Conservation (phyloP, 2,113 vertebrate species). For the Fregata magnificens region DNA sequence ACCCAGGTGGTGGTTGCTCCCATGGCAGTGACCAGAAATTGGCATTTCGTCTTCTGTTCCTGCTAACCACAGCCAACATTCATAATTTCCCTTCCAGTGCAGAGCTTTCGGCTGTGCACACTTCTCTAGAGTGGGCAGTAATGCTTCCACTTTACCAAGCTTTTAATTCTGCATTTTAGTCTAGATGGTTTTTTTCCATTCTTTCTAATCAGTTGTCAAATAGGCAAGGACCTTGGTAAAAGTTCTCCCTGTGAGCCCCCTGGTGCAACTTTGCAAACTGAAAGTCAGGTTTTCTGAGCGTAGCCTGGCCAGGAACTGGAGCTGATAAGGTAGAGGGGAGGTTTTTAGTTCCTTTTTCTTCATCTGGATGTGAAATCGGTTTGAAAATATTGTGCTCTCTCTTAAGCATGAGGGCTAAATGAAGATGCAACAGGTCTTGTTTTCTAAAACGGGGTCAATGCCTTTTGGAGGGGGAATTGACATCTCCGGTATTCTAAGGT, state of each 20-base stretch:
- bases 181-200: neutral
- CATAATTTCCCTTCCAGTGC: neutral
- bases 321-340: neutral
- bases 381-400: neutral
- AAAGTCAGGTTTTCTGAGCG: neutral
- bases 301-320: neutral
- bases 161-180: neutral
- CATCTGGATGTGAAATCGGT: neutral
- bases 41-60: neutral
- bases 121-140: neutral
- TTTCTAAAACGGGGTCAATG: neutral
- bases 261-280: neutral
- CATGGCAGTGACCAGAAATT: neutral
- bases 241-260: neutral
- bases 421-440: neutral
- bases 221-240: neutral
- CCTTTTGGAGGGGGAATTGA: neutral
- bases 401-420: neutral
- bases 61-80: neutral
- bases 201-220: neutral
- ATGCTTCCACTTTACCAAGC: neutral
- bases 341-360: neutral
- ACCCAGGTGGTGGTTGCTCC: neutral
- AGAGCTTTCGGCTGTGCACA: neutral
- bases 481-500: neutral